A percentile compares a stretch with the other conserved stretches of the same genome.
phyloP scores from a whole-genome alignment of 2,888 invertebrate genomes.

The Eupithecia insigniata region DNA sequence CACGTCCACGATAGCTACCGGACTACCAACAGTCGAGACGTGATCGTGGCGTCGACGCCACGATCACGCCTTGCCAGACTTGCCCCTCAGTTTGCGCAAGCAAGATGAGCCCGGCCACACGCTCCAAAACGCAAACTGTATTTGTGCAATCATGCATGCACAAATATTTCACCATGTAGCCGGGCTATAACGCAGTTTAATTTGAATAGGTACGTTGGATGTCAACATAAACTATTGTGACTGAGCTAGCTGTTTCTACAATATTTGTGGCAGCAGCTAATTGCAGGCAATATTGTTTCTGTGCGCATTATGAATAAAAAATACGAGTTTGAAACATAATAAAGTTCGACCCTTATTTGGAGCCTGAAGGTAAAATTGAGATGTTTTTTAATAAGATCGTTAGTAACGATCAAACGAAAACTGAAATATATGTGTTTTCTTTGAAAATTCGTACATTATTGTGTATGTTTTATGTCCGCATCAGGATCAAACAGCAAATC shows the following conservation, averaged over 20 bases:
- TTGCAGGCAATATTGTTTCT: not conserved
- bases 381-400: not conserved
- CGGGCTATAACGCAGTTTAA: too few relatives aligned
- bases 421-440: too few relatives aligned
- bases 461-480: not conserved
- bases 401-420: not conserved
- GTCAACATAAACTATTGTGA: not conserved
- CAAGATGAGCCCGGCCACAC: too few relatives aligned
- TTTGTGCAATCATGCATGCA: too few relatives aligned
- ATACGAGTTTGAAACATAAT: not conserved
- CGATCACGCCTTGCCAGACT: too few relatives aligned
- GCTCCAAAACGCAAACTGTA: too few relatives aligned
- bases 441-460: not conserved
- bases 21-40: too few relatives aligned
- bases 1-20: too few relatives aligned
- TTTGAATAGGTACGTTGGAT: not conserved
- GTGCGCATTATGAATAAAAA: not conserved
- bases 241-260: not conserved
- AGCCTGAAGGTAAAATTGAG: not conserved
- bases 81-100: too few relatives aligned
- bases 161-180: too few relatives aligned
- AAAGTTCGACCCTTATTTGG: not conserved
- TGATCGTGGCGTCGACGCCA: too few relatives aligned
- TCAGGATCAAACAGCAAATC: conserved; percentile 22
- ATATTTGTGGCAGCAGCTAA: not conserved